Percentiles rank a stretch among this genome's conserved stretches.
Evolutionary conservation across 2,797 vertebrate species (phyloP).

Genomic region (Rhyacichthys aspro): DNA sequence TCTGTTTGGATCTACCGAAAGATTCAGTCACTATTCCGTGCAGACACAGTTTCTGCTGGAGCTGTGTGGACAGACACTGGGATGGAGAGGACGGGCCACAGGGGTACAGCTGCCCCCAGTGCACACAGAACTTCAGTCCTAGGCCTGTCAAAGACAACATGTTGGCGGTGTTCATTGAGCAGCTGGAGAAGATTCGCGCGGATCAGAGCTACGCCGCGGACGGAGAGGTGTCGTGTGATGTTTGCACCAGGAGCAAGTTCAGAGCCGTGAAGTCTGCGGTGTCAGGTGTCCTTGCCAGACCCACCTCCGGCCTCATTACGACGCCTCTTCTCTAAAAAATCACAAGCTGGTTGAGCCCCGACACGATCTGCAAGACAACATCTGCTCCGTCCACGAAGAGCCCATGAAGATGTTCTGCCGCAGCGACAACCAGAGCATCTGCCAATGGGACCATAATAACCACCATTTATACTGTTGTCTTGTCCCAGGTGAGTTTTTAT

Average conservation of each 20-base stretch:
- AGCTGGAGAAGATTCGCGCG: background rate
- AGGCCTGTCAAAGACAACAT: background rate
- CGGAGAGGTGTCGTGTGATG: background rate
- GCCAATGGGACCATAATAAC: too few species aligned
- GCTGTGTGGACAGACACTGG: background rate
- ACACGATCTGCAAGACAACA: background rate
- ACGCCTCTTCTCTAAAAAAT: background rate
- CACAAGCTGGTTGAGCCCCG: background rate
- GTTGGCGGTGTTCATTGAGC: background rate
- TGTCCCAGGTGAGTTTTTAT: too few species aligned
- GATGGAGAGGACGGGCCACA: too few species aligned
- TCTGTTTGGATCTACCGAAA: background rate
- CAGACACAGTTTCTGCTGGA: background rate
- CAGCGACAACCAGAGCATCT: too few species aligned
- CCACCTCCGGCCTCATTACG: background rate
- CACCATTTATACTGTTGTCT: too few species aligned
- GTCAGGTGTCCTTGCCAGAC: background rate
- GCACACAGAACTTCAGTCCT: background rate
- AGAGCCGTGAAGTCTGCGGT: background rate
- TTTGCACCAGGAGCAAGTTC: background rate
- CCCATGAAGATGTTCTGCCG: background rate
- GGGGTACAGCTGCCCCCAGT: background rate
- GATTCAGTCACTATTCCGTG: background rate
- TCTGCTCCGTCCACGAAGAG: background rate
- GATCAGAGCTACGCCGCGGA: too few species aligned